A percentile compares a stretch with the other conserved stretches of the same genome.
phyloP scores from a whole-genome alignment of 2,888 invertebrate genomes.

The Mongoloraphidia duomilia region DNA sequence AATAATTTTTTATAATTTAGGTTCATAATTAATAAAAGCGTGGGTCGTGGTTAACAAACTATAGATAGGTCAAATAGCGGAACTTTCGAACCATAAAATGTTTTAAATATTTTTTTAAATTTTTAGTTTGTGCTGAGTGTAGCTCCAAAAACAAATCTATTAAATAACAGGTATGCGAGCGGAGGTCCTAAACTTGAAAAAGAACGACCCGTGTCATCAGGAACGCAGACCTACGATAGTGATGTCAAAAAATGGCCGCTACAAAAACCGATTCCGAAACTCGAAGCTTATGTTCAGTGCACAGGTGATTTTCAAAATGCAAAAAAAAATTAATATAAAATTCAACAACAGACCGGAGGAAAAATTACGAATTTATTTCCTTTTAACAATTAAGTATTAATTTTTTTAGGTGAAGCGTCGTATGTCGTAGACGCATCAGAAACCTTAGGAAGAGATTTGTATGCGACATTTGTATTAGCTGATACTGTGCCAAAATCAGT shows the following conservation, averaged over 20 bases:
- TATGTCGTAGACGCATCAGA: constrained; percentile 47
- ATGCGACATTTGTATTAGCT: constrained; percentile 46
- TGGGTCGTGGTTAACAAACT: too few species aligned
- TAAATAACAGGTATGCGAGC: constrained; percentile 35
- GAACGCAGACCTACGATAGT: constrained; percentile 54
- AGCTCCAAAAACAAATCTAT: constrained; percentile 31
- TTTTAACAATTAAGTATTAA: too few species aligned
- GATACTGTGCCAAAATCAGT: constrained; percentile 25
- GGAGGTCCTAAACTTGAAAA: constrained; percentile 40
- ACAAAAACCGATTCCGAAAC: constrained; percentile 58
- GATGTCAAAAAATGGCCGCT: constrained; percentile 56
- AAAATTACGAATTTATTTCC: too few species aligned
- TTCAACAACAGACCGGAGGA: too few species aligned
- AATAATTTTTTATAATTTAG: too few species aligned
- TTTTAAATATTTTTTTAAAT: constrained; percentile 1
- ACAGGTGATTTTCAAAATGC: constrained; percentile 13
- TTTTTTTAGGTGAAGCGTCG: constrained; percentile 41
- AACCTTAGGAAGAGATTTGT: constrained; percentile 36
- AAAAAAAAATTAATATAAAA: too few species aligned
- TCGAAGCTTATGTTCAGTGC: constrained; percentile 45
- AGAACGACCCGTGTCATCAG: constrained; percentile 47
- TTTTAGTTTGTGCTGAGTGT: constrained; percentile 41
- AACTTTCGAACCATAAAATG: too few species aligned
- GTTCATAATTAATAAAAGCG: too few species aligned
- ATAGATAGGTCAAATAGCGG: too few species aligned